Conservation (phyloP, 2,797 vertebrate species). For the Lepus townsendii region DNA sequence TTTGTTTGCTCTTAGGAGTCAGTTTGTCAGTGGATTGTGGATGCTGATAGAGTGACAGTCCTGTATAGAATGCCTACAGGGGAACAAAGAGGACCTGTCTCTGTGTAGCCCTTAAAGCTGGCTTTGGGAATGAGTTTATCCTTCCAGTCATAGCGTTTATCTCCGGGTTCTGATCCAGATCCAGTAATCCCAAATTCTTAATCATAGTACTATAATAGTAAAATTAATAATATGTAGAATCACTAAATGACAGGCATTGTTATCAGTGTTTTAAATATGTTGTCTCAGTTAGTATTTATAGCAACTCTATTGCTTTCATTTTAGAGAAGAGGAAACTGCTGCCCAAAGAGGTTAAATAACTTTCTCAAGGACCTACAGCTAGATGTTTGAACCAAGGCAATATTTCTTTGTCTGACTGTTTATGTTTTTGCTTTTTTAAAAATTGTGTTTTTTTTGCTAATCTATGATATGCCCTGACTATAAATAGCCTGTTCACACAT, state of each 20-base stretch:
- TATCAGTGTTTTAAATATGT: conserved; percentile 32
- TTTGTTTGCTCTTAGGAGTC: conserved; percentile 48
- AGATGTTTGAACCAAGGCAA: background rate
- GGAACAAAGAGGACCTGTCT: background rate
- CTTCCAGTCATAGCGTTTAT: conserved; percentile 51
- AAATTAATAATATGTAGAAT: conserved; percentile 18
- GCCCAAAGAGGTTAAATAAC: conserved; percentile 22
- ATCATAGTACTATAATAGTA: conserved; percentile 8
- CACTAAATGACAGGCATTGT: background rate
- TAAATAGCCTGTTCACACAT: background rate
- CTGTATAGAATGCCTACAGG: background rate
- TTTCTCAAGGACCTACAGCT: background rate
- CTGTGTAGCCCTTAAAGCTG: conserved; percentile 1
- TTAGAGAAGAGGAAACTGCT: conserved; percentile 43
- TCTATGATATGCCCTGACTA: background rate
- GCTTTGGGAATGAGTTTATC: conserved; percentile 11
- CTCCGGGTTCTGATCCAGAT: background rate
- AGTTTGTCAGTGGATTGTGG: background rate
- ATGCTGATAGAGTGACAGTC: background rate
- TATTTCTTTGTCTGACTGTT: conserved; percentile 38
- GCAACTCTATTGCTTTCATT: background rate
- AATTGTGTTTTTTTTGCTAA: background rate
- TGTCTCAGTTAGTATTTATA: conserved; percentile 19
- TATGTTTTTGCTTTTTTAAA: conserved; percentile 39
- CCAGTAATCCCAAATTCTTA: background rate